A percentile compares a stretch with the other conserved stretches of the same genome.
Evolutionary conservation across 2,888 invertebrate genomes (phyloP).

Genomic region (Odontocerum albicorne): DNA sequence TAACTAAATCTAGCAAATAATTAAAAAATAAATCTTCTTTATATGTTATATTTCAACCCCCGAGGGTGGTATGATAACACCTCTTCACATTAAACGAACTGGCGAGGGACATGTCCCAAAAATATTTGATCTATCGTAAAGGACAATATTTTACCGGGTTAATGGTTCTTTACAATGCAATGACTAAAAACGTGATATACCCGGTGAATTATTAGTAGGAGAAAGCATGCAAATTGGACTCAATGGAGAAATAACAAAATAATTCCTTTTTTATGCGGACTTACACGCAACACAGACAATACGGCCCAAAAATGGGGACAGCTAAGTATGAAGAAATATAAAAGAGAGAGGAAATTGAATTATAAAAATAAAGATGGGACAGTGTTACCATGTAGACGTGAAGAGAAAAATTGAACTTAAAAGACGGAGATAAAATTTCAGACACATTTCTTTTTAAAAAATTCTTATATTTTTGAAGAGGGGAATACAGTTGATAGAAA

Average conservation of each 20-base stretch:
- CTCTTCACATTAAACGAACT: too few relatives aligned
- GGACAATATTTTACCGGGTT: slow-evolving; percentile 20
- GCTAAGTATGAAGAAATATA: slow-evolving; percentile 2
- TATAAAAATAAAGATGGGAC: not conserved
- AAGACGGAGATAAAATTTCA: too few relatives aligned
- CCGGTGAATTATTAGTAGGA: not conserved
- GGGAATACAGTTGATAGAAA: too few relatives aligned
- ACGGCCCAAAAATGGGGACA: slow-evolving; percentile 12
- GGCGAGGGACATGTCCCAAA: too few relatives aligned
- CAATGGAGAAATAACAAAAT: slow-evolving; percentile 16
- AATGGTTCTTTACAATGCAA: slow-evolving; percentile 19
- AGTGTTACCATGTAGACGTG: not conserved
- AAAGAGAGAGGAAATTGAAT: not conserved
- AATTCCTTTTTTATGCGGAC: slow-evolving; percentile 18
- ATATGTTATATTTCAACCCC: not conserved
- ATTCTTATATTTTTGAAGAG: too few relatives aligned
- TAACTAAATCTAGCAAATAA: too few relatives aligned
- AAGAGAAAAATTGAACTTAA: not conserved
- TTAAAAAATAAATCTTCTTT: too few relatives aligned
- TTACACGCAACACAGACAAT: slow-evolving; percentile 23
- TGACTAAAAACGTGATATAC: slow-evolving; percentile 7
- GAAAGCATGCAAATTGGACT: slow-evolving; percentile 2
- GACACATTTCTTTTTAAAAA: too few relatives aligned
- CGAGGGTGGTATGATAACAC: not conserved
- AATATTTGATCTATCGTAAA: slow-evolving; percentile 13